Base-by-base conservation (phyloP, 2,888 invertebrate species). In the Phania funesta region DNA sequence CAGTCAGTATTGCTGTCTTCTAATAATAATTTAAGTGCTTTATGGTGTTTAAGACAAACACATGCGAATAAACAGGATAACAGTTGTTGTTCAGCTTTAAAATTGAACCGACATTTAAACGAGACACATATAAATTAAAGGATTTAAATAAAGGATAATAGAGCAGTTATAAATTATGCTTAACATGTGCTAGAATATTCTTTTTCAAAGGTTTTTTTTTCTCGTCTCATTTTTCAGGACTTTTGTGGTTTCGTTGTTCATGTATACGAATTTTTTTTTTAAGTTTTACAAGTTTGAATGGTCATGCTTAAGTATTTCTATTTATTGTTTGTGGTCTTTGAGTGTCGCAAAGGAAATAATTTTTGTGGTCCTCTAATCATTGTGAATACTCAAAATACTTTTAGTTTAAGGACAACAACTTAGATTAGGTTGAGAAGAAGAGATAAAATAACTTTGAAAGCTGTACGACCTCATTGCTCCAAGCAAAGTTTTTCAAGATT, bases 21-120 rank as follows among this genome's bases (percentile, higher is more conserved):
- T 65, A 71, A 41, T 50, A 78, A 78, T 71, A 73, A 73, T 78
- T 78, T 78, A 78, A 78, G 78, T 71, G 78, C 71, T 78, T 78
- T 78, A 71, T 71, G 44, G 56, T 71, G 64, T 78, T 78, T 71
- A 29, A 38, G 46, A 64, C 41, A 24, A 35, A 52, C 50, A 52
- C 41, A 60, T 20, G 50, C 60, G n/a, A 52, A 50, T 9, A 41
- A 29, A 62, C 46, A 18, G n/a, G 11, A 8, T 20, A 20, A 52
- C 62, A 62, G 18, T 73, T 44, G 32, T 8, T 32, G 22, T 52
- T 20, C 32, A 54, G 18, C n/a, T 74, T 64, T 52, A 74, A 62
- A 74, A 22, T 44, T 44, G 22, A 44, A 71, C 46, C 46, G 44
- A 44, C 41, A 44, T 44, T 13, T 9, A 32, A 6, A 20, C 16